These are phyloP conservation scores for Acanthopleura granulata DNA, from an alignment of 2,888 invertebrate genomes.

Conservation along the genomic window DNA sequence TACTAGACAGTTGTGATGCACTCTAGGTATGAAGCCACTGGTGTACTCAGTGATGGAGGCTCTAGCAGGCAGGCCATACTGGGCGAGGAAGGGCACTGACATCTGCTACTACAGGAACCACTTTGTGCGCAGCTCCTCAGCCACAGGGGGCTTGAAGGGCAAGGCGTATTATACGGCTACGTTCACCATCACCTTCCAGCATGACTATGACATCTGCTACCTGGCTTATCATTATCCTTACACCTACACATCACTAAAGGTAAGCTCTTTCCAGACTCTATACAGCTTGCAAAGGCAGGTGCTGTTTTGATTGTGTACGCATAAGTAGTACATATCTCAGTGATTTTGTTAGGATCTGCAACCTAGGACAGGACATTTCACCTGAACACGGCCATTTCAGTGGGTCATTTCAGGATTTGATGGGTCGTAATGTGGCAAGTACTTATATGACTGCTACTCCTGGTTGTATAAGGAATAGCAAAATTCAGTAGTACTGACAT, in stretches of 20 bases:
- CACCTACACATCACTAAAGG: slow-evolving; percentile 83
- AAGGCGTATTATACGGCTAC: slow-evolving; percentile 81
- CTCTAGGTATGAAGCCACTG: slow-evolving; percentile 84
- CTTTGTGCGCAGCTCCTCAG: slow-evolving; percentile 62
- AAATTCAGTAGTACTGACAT: too few species aligned
- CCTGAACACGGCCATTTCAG: too few species aligned
- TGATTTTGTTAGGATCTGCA: too few species aligned
- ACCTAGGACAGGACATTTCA: too few species aligned
- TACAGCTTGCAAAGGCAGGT: background rate
- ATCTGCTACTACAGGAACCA: slow-evolving; percentile 87
- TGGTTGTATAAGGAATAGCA: too few species aligned
- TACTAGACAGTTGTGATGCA: too few species aligned
- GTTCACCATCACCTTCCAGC: slow-evolving; percentile 83
- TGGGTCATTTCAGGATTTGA: too few species aligned
- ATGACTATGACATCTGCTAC: slow-evolving; percentile 84
- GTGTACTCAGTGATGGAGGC: slow-evolving; percentile 86
- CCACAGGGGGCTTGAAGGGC: slow-evolving; percentile 70
- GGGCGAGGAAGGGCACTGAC: slow-evolving; percentile 81
- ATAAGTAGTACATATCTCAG: background rate
- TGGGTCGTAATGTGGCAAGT: too few species aligned
- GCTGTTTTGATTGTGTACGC: background rate
- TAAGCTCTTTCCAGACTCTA: slow-evolving; percentile 60
- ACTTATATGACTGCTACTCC: too few species aligned
- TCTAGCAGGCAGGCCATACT: slow-evolving; percentile 72
- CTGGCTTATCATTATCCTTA: slow-evolving; percentile 90